A percentile compares a stretch with the other conserved stretches of the same genome.
Evolutionary conservation across 2,888 invertebrate species (phyloP).

Genomic region (Acanthosepion esculentum): DNA sequence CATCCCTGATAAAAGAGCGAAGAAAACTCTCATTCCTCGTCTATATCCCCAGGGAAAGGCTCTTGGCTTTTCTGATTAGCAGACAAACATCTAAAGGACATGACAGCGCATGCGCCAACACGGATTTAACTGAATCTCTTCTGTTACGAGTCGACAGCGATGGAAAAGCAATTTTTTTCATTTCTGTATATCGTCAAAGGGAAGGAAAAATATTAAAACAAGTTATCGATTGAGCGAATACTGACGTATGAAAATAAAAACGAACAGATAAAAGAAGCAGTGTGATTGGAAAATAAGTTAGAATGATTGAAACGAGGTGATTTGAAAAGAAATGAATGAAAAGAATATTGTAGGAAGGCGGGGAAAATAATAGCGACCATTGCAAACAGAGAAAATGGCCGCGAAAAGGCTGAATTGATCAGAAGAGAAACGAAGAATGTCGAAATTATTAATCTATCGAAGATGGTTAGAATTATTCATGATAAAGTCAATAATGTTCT

Average conservation of each 20-base stretch:
- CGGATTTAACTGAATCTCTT: neutral
- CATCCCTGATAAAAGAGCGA: neutral
- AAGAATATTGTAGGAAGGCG: neutral
- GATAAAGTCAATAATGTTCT: too few species aligned
- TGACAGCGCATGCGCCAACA: neutral
- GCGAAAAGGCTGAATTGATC: too few species aligned
- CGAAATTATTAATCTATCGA: too few species aligned
- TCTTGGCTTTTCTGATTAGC: neutral
- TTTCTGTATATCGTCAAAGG: neutral
- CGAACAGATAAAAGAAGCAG: neutral
- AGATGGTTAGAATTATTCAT: too few species aligned
- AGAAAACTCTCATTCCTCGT: neutral
- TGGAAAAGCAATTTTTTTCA: neutral
- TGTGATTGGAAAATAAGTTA: neutral
- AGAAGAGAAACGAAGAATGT: too few species aligned
- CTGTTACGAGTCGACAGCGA: neutral
- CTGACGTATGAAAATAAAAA: neutral
- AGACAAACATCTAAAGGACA: neutral
- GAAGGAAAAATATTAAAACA: neutral
- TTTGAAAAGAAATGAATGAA: neutral
- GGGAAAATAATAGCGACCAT: neutral
- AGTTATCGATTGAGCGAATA: neutral
- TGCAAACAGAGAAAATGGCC: neutral
- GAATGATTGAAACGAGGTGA: neutral
- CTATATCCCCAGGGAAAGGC: neutral